Base-by-base conservation (phyloP, 2,113 vertebrate species). In the Oreochromis spilurus region DNA sequence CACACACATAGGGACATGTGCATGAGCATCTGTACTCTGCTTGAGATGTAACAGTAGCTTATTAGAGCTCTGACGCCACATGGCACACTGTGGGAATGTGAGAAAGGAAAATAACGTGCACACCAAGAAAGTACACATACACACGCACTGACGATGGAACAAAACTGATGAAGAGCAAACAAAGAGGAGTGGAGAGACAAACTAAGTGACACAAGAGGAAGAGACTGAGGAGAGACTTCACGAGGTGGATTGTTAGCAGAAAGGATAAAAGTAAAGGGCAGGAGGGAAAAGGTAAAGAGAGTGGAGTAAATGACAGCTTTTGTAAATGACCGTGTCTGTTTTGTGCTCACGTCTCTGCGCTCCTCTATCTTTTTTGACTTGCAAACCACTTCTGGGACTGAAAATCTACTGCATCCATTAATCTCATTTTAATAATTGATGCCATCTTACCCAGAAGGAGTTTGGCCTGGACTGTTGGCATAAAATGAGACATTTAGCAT, bases 371-470 rank as follows among this genome's bases (percentile, higher is more conserved):
- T 81, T 55, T 78, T 70, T 72, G 89, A 81, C 86, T 88, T 75
- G 54, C 52, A 83, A 72, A 82, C 83, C 55, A 82, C 88, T 87
- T 84, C 43, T 87, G 90, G 79, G 92, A 87, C 75, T 70, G 43
- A 84, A 77, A 83, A 88, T 88, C 75, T 88, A 48, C 88, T 54
- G 84, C 86, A 65, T 83, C 86, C 89, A 90, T 95, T 94, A 79
- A 87, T 91, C 89, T 91, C 10, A 52, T 90, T 91, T 94, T 82
- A 94, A 94, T 93, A 92, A 92, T 94, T 91, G 50, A 95, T 91
- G 91, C 77, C 45, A 29, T 91, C 84, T 36, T 55, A 75, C 83
- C 84, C 82, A 83, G 78, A 70, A 53, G 87, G 87, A 83, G 60
- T 67, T 75, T 19, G 16, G 84, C 60, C 77, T 62, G 85, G 86